Evolutionary conservation across 2,113 vertebrate species (phyloP).

Genomic region (Charina bottae): DNA sequence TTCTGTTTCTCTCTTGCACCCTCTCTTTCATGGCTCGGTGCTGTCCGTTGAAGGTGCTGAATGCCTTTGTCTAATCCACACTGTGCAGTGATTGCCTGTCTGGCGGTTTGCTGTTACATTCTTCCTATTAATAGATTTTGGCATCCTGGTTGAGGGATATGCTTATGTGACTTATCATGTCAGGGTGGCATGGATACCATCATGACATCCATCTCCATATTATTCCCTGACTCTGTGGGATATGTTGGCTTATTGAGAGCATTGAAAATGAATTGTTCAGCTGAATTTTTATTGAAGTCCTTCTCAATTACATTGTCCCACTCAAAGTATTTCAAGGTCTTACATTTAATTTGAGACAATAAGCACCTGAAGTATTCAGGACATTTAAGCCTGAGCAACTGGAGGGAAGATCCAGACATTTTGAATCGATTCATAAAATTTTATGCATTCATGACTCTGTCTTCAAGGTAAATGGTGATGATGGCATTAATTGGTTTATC

Average conservation of each 20-base stretch:
- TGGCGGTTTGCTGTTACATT: no score
- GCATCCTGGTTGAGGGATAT: no score
- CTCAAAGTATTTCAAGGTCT: conserved; percentile 37
- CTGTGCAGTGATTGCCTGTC: no score
- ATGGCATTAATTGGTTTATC: conserved; percentile 42
- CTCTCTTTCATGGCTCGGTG: no score
- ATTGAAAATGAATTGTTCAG: conserved; percentile 40
- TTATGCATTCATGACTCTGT: conserved; percentile 33
- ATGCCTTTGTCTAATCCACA: no score
- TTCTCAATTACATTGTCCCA: conserved; percentile 36
- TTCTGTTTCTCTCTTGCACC: no score
- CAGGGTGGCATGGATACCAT: no score
- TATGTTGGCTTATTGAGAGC: conserved; percentile 38
- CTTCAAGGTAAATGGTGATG: conserved; percentile 25
- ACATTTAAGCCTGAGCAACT: conserved; percentile 14
- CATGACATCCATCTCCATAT: conserved; percentile 8
- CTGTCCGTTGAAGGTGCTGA: no score
- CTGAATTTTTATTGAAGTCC: conserved; percentile 29
- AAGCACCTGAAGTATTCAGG: conserved; percentile 17
- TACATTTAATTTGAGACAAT: conserved; percentile 33
- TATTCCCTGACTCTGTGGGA: neutral
- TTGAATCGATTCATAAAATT: conserved; percentile 41
- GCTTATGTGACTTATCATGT: no score
- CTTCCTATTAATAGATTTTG: no score
- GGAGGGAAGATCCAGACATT: conserved; percentile 18